Evolutionary conservation across 2,797 vertebrate genomes (phyloP), one percentile per base, ranked within the genome.

Genomic region (Macrochelys suwanniensis): DNA sequence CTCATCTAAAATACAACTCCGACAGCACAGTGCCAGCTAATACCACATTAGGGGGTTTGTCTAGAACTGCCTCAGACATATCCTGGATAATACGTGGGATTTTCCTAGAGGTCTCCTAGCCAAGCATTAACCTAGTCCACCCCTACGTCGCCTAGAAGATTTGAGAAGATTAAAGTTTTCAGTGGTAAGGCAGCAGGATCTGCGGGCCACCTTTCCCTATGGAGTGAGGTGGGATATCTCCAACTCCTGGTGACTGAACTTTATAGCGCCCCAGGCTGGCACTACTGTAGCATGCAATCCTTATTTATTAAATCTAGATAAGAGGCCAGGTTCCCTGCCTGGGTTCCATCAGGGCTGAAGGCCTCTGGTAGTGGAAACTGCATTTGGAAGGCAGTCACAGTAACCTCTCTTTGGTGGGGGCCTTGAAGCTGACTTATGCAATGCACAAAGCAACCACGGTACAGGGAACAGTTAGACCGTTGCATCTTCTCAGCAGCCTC

Each of bases 251-350:
- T 26, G 11, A 19, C 21, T 23, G 9, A 74, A 5, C 71, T 12
- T 45, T 23, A 23, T 26, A 13, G 71, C 45, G 8, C 6, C 49
- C 74, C 49, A 54, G 79, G 76, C 74, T 76, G 11, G 5, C 3
- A 13, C 74, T 57, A 74, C 89, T 9, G 82, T 77, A 51, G 54
- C 77, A 11, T 0, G 0, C 0, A 2, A 79, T 88, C 25, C 7
- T 86, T 68, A 4, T 0, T 87, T 83, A 59, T 87, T 80, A 49
- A 2, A 2, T 6, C 1, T 80, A 16, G 78, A 92, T 74, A 87
- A 59, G 61, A 87, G 53, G 81, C 76, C 50, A 57, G 74, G 31
- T n/a, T 5, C 92, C 12, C 74, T 31, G 42, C 15, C 45, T 10
- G 45, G 26, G 7, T 89, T 71, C 92, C 87, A 4, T 0, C 13